Conservation (phyloP, 2,888 invertebrate genomes). For the Linnaemya tessellans region DNA sequence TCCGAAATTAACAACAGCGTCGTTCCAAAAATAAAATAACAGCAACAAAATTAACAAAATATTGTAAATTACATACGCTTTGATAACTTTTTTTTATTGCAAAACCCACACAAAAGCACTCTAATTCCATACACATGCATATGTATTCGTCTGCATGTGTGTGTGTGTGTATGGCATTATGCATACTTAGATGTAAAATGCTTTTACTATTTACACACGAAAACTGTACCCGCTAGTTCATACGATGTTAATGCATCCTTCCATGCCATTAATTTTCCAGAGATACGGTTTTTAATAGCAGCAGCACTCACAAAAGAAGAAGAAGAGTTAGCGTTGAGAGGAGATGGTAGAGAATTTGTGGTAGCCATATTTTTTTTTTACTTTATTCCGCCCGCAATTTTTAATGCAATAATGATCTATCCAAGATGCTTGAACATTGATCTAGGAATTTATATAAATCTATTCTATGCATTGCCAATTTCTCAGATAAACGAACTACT, state of each 20-base stretch:
- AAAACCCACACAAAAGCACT: background rate
- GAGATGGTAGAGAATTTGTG: no score
- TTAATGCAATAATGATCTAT: no score
- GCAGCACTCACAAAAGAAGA: no score
- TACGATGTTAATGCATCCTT: background rate
- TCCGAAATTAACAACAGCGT: conserved; percentile 55
- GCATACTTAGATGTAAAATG: background rate
- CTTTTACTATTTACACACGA: background rate
- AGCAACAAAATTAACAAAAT: conserved; percentile 60
- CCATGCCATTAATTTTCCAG: background rate
- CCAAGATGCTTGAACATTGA: no score
- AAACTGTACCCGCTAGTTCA: background rate
- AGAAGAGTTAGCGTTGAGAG: no score
- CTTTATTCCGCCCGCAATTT: no score
- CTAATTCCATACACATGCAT: background rate
- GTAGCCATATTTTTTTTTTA: no score
- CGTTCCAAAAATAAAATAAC: conserved; percentile 46
- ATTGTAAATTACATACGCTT: conserved; percentile 68
- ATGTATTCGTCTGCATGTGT: no score
- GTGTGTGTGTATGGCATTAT: background rate
- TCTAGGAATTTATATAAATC: no score
- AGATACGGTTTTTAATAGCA: background rate
- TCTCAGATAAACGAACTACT: no score
- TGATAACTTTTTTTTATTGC: conserved; percentile 58
- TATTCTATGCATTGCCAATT: no score